A percentile compares a stretch with the other conserved stretches of the same genome.
Conservation (phyloP, 2,113 vertebrate species). For the Australoheros scitulus region DNA sequence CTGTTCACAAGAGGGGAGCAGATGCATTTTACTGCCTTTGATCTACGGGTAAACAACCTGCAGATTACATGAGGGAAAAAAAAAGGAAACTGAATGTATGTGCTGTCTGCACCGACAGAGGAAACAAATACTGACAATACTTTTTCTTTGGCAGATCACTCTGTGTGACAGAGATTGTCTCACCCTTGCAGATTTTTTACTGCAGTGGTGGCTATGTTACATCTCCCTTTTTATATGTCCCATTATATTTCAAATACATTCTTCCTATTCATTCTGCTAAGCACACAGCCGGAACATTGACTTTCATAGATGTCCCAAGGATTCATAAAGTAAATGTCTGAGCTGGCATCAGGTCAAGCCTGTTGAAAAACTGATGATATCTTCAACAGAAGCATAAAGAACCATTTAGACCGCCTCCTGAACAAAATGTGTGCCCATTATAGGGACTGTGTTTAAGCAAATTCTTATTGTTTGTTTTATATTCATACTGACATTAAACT, state of each 20-base stretch:
- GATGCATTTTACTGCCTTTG: slow-evolving; percentile 57
- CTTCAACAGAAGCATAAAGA: background rate
- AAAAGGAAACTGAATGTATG: background rate
- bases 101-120: slow-evolving; percentile 3
- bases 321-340: slow-evolving; percentile 46
- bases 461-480: background rate
- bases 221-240: slow-evolving; percentile 51
- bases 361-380: slow-evolving; percentile 29
- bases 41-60: slow-evolving; percentile 59
- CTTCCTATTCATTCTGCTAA: slow-evolving; percentile 39
- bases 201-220: slow-evolving; percentile 37
- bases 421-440: background rate
- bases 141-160: slow-evolving; percentile 35
- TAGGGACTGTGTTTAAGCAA: background rate
- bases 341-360: slow-evolving; percentile 14
- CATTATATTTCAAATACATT: slow-evolving; percentile 57
- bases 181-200: slow-evolving; percentile 43
- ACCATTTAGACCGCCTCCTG: background rate
- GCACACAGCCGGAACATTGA: slow-evolving; percentile 34
- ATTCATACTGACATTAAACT: background rate
- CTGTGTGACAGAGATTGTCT: slow-evolving; percentile 38
- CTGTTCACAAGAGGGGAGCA: slow-evolving; percentile 51
- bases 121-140: slow-evolving; percentile 19
- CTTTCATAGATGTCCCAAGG: slow-evolving; percentile 40
- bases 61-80: slow-evolving; percentile 2